These are phyloP conservation scores for Oreochromis spilurus DNA, from an alignment of 2,113 vertebrate genomes.

Conservation along the genomic window DNA sequence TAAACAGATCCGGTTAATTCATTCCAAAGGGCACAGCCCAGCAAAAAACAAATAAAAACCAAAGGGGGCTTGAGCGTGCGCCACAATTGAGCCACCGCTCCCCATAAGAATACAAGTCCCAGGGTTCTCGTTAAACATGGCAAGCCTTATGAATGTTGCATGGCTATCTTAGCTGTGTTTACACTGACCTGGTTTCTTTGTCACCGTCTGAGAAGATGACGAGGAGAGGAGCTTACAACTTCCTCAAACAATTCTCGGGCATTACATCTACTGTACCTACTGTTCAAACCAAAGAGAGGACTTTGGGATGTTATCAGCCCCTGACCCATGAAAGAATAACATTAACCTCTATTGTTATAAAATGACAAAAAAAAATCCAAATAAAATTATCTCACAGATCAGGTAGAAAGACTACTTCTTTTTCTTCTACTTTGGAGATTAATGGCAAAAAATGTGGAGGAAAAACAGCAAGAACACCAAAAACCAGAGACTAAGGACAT, in stretches of 20 bases:
- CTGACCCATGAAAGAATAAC: not conserved
- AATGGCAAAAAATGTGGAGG: not conserved
- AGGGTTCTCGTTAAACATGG: slow-evolving; percentile 63
- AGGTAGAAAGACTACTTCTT: not conserved
- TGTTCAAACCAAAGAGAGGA: slow-evolving; percentile 11
- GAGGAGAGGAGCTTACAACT: slow-evolving; percentile 20
- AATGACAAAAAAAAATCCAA: not conserved
- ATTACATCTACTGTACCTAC: slow-evolving; percentile 49
- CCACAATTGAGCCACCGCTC: not conserved
- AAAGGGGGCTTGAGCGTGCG: not conserved
- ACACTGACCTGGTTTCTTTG: slow-evolving; percentile 63
- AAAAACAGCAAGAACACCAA: not conserved
- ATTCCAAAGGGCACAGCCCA: slow-evolving; percentile 38
- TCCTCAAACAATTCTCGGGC: slow-evolving; percentile 21
- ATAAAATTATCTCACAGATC: not conserved
- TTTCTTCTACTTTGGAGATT: not conserved
- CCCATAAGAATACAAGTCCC: slow-evolving; percentile 59
- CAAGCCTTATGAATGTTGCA: slow-evolving; percentile 70
- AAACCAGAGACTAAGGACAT: not conserved
- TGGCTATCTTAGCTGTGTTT: slow-evolving; percentile 62
- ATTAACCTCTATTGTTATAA: not conserved
- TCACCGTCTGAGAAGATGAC: slow-evolving; percentile 30
- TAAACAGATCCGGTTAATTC: slow-evolving; percentile 51
- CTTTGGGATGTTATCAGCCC: slow-evolving; percentile 1
- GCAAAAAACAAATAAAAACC: slow-evolving; percentile 22